phyloP scores from a whole-genome alignment of 2,888 invertebrate genomes.

The Lampropteryx suffumata region DNA sequence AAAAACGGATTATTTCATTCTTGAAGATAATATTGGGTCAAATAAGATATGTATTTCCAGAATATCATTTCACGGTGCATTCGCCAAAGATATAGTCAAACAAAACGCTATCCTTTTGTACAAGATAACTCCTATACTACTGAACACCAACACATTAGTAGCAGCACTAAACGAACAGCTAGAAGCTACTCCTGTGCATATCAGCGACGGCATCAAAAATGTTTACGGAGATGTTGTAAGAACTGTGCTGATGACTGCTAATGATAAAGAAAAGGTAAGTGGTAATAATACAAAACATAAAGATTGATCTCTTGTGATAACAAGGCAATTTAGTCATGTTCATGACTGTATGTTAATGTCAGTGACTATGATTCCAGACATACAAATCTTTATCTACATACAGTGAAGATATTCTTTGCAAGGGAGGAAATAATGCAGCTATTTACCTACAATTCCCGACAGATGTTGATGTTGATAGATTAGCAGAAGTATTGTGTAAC shows the following conservation, averaged over 20 bases:
- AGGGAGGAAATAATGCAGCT: slow-evolving; percentile 48
- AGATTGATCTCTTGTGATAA: too few relatives aligned
- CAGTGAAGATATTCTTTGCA: slow-evolving; percentile 59
- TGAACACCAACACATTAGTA: slow-evolving; percentile 54
- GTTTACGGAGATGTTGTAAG: slow-evolving; percentile 55
- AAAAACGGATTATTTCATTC: too few relatives aligned
- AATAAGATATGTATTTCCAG: slow-evolving; percentile 42
- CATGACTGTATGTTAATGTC: neutral
- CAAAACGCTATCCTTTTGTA: slow-evolving; percentile 68
- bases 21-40: neutral
- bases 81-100: slow-evolving; percentile 73
- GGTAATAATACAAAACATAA: too few relatives aligned
- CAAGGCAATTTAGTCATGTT: too few relatives aligned
- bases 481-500: slow-evolving; percentile 54
- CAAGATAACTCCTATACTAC: slow-evolving; percentile 64
- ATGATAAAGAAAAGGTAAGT: slow-evolving; percentile 67
- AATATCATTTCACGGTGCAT: slow-evolving; percentile 69
- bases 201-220: slow-evolving; percentile 47
- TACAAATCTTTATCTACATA: slow-evolving; percentile 61
- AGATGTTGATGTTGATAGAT: slow-evolving; percentile 29
- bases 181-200: slow-evolving; percentile 39
- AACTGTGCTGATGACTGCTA: slow-evolving; percentile 57
- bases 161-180: slow-evolving; percentile 61
- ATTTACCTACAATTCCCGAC: slow-evolving; percentile 51
- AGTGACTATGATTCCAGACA: slow-evolving; percentile 47